A percentile compares a stretch with the other conserved stretches of the same genome.
phyloP scores from a whole-genome alignment of 2,113 vertebrate species.

The Chelonoidis abingdonii region DNA sequence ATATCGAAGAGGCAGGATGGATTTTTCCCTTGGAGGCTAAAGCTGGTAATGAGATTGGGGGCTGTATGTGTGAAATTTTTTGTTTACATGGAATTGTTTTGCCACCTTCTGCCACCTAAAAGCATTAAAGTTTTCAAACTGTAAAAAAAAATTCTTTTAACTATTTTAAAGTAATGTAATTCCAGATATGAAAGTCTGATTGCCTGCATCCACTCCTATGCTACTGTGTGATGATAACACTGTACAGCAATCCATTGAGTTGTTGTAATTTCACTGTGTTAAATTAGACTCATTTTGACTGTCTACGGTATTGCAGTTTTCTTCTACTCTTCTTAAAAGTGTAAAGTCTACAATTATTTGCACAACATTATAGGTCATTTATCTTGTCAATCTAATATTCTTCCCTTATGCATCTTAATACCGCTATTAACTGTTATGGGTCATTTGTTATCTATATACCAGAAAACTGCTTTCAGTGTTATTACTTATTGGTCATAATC shows the following conservation, averaged over 20 bases:
- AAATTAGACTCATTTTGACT: conserved; percentile 46
- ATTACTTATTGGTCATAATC: conserved; percentile 95
- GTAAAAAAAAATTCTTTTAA: background rate
- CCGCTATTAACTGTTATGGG: conserved; percentile 77
- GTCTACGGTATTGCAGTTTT: conserved; percentile 45
- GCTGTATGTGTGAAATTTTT: background rate
- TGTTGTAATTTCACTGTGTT: conserved; percentile 49
- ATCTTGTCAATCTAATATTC: conserved; percentile 78
- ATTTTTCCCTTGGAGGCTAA: background rate
- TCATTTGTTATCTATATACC: conserved; percentile 79
- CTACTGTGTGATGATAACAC: fast-evolving
- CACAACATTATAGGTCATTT: conserved; percentile 68
- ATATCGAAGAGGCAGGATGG: background rate
- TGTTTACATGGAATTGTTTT: background rate
- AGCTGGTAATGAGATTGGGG: fast-evolving
- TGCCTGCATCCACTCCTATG: background rate
- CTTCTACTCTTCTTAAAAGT: conserved; percentile 52
- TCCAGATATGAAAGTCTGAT: background rate
- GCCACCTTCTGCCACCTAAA: background rate
- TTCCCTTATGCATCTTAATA: conserved; percentile 75
- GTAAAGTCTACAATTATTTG: conserved; percentile 66
- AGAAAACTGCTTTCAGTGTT: conserved; percentile 81
- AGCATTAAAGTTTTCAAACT: background rate
- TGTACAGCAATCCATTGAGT: background rate
- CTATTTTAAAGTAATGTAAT: background rate